phyloP scores from a whole-genome alignment of 2,888 invertebrate species.

The Chironomus tentans region DNA sequence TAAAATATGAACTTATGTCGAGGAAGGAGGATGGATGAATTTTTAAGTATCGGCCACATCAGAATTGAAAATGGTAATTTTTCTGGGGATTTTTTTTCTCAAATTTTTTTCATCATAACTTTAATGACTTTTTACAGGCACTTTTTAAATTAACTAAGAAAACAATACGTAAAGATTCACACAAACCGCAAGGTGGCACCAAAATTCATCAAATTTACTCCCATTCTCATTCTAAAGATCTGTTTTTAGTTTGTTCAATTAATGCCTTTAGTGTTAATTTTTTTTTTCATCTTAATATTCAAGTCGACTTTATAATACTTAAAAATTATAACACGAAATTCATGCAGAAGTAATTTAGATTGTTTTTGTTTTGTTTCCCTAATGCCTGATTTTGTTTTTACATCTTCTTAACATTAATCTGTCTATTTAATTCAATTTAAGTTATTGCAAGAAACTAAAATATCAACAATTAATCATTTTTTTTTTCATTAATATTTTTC shows the following conservation, averaged over 20 bases:
- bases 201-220: neutral
- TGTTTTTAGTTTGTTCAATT: neutral
- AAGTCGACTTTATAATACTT: neutral
- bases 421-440: neutral
- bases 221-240: neutral
- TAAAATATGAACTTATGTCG: too few species aligned
- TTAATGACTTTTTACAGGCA: slow-evolving; percentile 13
- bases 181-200: neutral
- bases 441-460: neutral
- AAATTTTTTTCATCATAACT: neutral
- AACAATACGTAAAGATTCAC: neutral
- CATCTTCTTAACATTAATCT: neutral
- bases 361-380: neutral
- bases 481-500: neutral
- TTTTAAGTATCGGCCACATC: neutral
- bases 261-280: neutral
- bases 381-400: neutral
- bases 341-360: neutral
- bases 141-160: slow-evolving; percentile 11
- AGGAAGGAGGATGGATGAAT: too few species aligned
- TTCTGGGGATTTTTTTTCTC: neutral
- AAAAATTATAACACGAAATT: neutral
- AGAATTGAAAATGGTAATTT: neutral
- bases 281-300: neutral
- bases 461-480: neutral